A percentile compares a stretch with the other conserved stretches of the same genome.
Conservation (phyloP, 53 echinoderm and acorn worm genomes). For the Luidia sarsii region DNA sequence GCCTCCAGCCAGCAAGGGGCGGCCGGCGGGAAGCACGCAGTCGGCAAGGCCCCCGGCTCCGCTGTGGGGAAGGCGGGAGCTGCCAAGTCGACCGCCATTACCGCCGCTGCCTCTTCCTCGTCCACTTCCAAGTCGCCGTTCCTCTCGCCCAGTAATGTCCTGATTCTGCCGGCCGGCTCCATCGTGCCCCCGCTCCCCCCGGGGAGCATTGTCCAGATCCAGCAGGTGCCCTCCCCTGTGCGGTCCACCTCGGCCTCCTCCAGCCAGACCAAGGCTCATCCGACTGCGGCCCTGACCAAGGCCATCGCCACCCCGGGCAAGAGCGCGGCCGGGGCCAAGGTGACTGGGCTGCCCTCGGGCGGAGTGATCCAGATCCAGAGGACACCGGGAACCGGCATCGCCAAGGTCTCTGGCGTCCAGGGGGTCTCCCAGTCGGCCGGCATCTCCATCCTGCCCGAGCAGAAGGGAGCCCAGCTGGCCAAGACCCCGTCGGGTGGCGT, state of each 20-base stretch:
- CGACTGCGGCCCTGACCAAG: constrained; percentile 52
- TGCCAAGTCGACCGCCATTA: constrained; percentile 24
- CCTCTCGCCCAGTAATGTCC: constrained; percentile 95
- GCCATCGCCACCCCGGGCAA: constrained; percentile 39
- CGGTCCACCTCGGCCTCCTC: constrained; percentile 48
- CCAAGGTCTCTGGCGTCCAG: constrained; percentile 74
- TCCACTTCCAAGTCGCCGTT: constrained; percentile 70
- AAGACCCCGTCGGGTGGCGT: constrained; percentile 88
- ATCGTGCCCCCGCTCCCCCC: constrained; percentile 95
- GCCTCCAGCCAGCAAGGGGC: constrained; percentile 70
- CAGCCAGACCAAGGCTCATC: constrained; percentile 43
- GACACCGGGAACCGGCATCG: constrained; percentile 62
- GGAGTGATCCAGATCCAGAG: constrained; percentile 83
- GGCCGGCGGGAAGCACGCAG: constrained; percentile 45
- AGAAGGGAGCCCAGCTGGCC: constrained; percentile 82
- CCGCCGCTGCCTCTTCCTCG: constrained; percentile 31
- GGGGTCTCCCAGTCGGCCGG: constrained; percentile 62
- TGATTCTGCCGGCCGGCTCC: constrained; percentile 93
- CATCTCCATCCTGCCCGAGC: constrained; percentile 84
- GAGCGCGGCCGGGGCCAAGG: constrained; percentile 46
- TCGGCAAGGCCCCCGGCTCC: constrained; percentile 12
- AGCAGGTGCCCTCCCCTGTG: constrained; percentile 88
- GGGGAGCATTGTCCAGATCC: constrained; percentile 98
- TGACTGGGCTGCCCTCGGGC: constrained; percentile 62
- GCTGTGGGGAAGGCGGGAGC: constrained; percentile 61